Base-by-base conservation (phyloP, 2,888 invertebrate genomes). In the Balanococcus diminutus region DNA sequence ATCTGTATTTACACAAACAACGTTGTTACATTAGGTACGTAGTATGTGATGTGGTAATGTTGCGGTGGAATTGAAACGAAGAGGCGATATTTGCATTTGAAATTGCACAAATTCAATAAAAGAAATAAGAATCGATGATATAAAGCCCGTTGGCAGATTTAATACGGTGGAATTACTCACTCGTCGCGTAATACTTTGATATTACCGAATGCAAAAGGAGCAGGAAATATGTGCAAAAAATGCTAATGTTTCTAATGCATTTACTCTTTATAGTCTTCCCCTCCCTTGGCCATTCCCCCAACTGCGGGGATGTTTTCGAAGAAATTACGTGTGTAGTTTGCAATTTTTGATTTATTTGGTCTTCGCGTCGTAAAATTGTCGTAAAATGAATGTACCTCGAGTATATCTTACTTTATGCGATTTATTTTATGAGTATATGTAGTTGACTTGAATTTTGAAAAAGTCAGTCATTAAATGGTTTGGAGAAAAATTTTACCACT, bases 51-150 rank as follows among this genome's bases (percentile, higher is more conserved):
- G 67, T 28, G 67, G 67, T 67, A 67, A 67, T 28, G 16, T 67
- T 67, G 67, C 28, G 67, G 67, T 67, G 28, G 67, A 67, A 28
- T 67, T 14, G 56, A 56, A 56, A 56, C 56, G 22, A 36, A 5
- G 46, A 46, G 2, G 28, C 67, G 14, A 67, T 67, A 67, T 67
- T 67, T 67, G 67, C 67, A 67, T 67, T 67, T 67, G 28, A 28
- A 67, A 67, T 67, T 67, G 25, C 67, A 67, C 67, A 67, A 56
- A 67, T 67, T 67, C 67, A 28, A 67, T 67, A 16, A 67, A 67
- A 28, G 67, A 67, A 67, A 16, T 28, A 67, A 28, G 67, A 67
- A 67, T 67, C 67, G 5, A 67, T 61, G 61, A 67, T 16, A 28
- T 31, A 31, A 67, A 67, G n/a, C n/a, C 56, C 67, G 67, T 67